phyloP scores from a whole-genome alignment of 64 coral and sea anemone species.

The Dendrophyllia cribrosa region DNA sequence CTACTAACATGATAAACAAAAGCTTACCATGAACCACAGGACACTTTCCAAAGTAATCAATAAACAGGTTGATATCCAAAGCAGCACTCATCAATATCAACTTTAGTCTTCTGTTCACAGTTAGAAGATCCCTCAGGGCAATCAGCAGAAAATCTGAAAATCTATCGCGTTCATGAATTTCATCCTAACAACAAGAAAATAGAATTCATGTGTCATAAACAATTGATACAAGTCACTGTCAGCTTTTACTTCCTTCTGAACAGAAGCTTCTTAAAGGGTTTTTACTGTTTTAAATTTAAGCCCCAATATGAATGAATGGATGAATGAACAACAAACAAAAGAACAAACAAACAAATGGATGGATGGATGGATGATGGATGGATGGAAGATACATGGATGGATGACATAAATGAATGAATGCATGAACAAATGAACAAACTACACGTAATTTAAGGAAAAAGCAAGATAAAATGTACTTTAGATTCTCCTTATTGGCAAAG shows the following conservation, averaged over 20 bases:
- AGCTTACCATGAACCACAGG: conserved; percentile 88
- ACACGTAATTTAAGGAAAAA: too few relatives aligned
- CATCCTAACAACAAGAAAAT: conserved; percentile 69
- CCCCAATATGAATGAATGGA: too few relatives aligned
- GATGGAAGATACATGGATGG: too few relatives aligned
- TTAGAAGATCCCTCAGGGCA: conserved; percentile 83
- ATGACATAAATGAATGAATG: too few relatives aligned
- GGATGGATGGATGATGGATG: neutral
- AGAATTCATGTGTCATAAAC: neutral
- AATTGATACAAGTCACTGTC: neutral
- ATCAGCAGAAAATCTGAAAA: conserved; percentile 97
- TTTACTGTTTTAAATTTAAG: too few relatives aligned
- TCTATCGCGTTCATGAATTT: conserved; percentile 97
- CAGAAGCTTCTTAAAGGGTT: neutral
- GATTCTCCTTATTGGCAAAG: too few relatives aligned
- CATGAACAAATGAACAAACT: too few relatives aligned
- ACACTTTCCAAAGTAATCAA: conserved; percentile 96
- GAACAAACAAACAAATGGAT: neutral
- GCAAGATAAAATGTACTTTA: too few relatives aligned
- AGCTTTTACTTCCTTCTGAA: neutral
- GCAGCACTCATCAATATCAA: conserved; percentile 97
- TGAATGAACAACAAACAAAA: too few relatives aligned
- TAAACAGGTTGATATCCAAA: conserved; percentile 91
- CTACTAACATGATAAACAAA: too few relatives aligned
- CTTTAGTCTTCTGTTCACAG: conserved; percentile 85